phyloP scores from a whole-genome alignment of 2,113 vertebrate genomes.

The Hydrochoerus hydrochaeris region DNA sequence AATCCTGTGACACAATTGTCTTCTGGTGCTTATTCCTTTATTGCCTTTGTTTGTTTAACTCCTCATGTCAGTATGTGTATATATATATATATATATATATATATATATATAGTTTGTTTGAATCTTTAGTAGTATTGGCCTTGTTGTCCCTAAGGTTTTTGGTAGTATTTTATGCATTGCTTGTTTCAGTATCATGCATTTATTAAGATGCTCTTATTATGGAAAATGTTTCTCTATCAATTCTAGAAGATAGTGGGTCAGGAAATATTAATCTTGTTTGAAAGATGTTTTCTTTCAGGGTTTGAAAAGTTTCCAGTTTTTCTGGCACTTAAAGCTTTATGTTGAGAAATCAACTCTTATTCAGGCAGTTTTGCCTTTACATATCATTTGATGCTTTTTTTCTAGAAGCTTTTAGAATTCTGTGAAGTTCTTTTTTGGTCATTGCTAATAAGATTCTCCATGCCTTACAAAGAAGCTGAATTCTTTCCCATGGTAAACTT shows the following conservation, averaged over 20 bases:
- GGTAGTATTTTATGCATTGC: background rate
- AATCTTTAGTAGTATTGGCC: background rate
- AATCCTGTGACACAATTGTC: background rate
- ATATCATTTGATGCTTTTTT: background rate
- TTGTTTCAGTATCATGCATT: background rate
- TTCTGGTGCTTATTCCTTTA: background rate
- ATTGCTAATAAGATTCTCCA: background rate
- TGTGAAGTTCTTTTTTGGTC: background rate
- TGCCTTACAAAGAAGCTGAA: background rate
- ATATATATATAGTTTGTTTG: too few relatives aligned
- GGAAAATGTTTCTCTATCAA: background rate
- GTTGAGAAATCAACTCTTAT: background rate
- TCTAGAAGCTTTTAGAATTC: background rate
- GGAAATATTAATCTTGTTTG: background rate
- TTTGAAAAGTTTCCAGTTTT: background rate
- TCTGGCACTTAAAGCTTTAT: background rate
- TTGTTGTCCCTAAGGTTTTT: background rate
- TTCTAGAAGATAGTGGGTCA: background rate
- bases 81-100: too few relatives aligned
- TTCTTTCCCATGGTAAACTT: background rate
- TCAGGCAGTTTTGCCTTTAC: background rate
- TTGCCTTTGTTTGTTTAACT: background rate
- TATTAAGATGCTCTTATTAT: background rate
- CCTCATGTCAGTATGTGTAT: background rate
- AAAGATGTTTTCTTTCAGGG: background rate